Evolutionary conservation across 2,888 invertebrate genomes (phyloP).

Genomic region (Eubasilissa splendida): DNA sequence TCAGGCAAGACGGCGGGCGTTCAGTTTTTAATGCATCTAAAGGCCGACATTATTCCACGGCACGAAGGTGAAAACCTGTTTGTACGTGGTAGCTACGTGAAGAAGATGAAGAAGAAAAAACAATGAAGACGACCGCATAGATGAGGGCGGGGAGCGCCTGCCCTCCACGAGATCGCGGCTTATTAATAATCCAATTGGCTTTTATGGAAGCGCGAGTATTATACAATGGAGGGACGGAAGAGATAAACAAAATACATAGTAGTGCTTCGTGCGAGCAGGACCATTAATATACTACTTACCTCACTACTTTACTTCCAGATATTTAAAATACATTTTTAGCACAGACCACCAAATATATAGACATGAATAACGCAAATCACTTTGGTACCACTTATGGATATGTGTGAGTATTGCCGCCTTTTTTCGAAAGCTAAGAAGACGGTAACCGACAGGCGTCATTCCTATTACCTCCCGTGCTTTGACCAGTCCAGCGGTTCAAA

Average conservation of each 20-base stretch:
- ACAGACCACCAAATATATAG: too few species aligned
- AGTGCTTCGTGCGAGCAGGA: too few species aligned
- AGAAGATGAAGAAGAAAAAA: conserved; percentile 39
- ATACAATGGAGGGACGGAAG: background rate
- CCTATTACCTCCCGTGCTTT: too few species aligned
- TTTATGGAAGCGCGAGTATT: conserved; percentile 24
- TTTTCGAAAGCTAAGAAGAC: too few species aligned
- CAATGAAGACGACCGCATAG: conserved; percentile 33
- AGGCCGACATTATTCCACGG: conserved; percentile 41
- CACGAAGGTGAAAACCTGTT: conserved; percentile 49
- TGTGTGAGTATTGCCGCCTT: too few species aligned
- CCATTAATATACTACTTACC: too few species aligned
- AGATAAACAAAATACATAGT: background rate
- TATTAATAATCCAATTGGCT: conserved; percentile 33
- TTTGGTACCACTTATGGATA: too few species aligned
- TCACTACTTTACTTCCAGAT: too few species aligned
- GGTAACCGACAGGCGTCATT: too few species aligned
- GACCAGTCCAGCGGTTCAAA: background rate
- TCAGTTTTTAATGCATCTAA: conserved; percentile 47
- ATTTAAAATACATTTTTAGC: too few species aligned
- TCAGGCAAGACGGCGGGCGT: conserved; percentile 34
- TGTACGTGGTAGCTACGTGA: conserved; percentile 42
- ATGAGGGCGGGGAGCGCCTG: conserved; percentile 25
- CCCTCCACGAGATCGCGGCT: background rate
- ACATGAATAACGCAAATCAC: too few species aligned